phyloP scores from a whole-genome alignment of 2,797 vertebrate species.

The Ctenopoma multispine region DNA sequence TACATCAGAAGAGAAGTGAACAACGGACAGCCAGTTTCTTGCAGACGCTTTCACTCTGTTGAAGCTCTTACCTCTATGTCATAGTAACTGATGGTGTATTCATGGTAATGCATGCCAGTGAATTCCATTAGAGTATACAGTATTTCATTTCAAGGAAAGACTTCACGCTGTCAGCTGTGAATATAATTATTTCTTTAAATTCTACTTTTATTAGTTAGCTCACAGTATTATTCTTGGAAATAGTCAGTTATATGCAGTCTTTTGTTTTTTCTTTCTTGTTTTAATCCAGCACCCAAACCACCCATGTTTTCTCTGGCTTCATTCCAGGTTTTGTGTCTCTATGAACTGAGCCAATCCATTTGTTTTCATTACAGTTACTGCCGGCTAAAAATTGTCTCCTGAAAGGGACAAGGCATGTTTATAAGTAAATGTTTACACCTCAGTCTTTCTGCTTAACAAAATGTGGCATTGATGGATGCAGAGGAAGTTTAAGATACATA shows the following conservation, averaged over 20 bases:
- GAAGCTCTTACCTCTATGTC: conserved; percentile 35
- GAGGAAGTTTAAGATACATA: conserved; percentile 40
- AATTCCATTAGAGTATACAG: conserved; percentile 27
- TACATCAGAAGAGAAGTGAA: conserved; percentile 32
- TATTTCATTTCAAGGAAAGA: conserved; percentile 29
- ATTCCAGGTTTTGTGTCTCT: conserved; percentile 55
- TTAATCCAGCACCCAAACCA: conserved; percentile 43
- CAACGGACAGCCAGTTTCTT: conserved; percentile 13
- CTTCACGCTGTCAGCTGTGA: conserved; percentile 26
- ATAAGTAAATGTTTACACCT: conserved; percentile 55
- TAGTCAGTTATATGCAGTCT: conserved; percentile 35
- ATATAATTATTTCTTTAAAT: conserved; percentile 39
- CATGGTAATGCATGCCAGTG: conserved; percentile 43
- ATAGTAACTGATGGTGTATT: conserved; percentile 54
- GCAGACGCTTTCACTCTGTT: conserved; percentile 38
- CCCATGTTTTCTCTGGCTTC: conserved; percentile 59
- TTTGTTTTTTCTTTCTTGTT: conserved; percentile 37
- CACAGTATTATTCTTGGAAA: conserved; percentile 41
- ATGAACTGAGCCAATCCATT: conserved; percentile 67
- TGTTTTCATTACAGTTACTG: conserved; percentile 78
- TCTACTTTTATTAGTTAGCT: conserved; percentile 20
- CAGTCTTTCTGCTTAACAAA: conserved; percentile 41
- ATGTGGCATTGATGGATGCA: conserved; percentile 46
- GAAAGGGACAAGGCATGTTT: conserved; percentile 55
- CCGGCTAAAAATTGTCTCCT: conserved; percentile 66